Base-by-base conservation (phyloP, 2,888 invertebrate species). In the Tuberolachnus salignus region DNA sequence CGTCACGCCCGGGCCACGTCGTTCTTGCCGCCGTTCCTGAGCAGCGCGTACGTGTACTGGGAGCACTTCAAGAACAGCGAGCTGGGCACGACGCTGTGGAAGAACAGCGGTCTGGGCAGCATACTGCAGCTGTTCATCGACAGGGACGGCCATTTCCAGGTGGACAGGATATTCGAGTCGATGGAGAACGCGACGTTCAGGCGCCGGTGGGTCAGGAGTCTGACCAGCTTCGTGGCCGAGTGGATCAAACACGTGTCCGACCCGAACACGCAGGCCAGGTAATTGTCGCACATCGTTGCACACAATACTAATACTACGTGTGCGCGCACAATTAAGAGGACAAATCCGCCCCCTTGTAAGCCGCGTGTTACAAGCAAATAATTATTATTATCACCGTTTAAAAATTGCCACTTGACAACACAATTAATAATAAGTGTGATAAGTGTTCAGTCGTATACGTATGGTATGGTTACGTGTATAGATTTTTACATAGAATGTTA, bases 111-210 rank as follows among this genome's bases (percentile, higher is more conserved):
- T 0, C 86, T 92, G 19, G 90, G 91, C 82, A 89, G 89, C 66
- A 89, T 91, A 8, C 87, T 92, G 82, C 91, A 91, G 84, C 86
- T 87, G 26, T 94, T 94, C 81, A 81, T 82, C 34, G 83, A 83
- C 73, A 81, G 81, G 55, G 81, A 82, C 44, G 83, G 83, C 1
- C 82, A 82, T 57, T 83, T 84, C 74, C 80, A 91, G 84, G 92
- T 92, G 83, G 90, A 90, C 63, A 88, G 89, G 82, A 90, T 94
- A 83, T 89, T 93, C 82, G 91, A 91, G 83, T 91, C 92, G 82
- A 89, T 94, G 82, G 93, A 94, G 84, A 93, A 94, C 84, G 92
- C 92, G 80, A 90, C 91, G 66, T 91, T 93, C 83, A 89, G 94
- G 82, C 89, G 92, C 69, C 90, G 92, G 82, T 94, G 94, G 94